Base-by-base conservation (phyloP, 2,113 vertebrate species). In the Neotoma lepida region DNA sequence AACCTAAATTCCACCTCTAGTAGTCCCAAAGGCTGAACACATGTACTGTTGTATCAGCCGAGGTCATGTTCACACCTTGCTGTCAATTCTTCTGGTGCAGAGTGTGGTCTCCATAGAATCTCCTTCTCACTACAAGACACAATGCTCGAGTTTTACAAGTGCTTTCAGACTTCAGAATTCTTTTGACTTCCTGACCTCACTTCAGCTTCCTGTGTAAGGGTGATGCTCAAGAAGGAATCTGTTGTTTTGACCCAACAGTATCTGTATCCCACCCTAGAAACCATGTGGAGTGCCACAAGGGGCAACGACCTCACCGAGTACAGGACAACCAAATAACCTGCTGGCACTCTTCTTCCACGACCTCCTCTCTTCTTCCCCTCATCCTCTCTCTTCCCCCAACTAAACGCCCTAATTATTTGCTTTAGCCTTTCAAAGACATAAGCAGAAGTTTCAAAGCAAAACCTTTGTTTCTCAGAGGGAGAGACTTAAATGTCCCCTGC, bases 391-490 rank as follows among this genome's bases (percentile, higher is more conserved):
- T 91, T 71, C 63, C 71, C 20, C 64, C 49, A 41, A 35, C 22
- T 73, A 26, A 92, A 91, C 80, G 74, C 46, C 41, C 35, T 85
- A 63, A 92, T 87, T 84, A 91, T 35, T 94, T 86, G 35, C 86
- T 95, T 94, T 93, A 24, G 61, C 54, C 33, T 92, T 49, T 68
- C 22, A 58, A 87, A 88, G 88, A 54, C 71, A 93, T 30, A 87
- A 33, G 15, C 74, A 68, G 78, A 93, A 58, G 13, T 82, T 94
- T 86, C 87, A 88, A 89, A 70, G 39, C 46, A 90, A 92, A 80
- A 68, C 14, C 41, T 92, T 71, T 49, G 39, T 70, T 87, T 87
- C 66, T 71, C 64, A 87, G 66, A 87, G 46, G 6, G 33, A 71
- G 58, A 70, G 77, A 46, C 46, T 91, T 84, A 30, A 81, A 51